These are phyloP conservation scores for Astropecten irregularis DNA, from an alignment of 53 echinoderm and acorn worm genomes.

Conservation along the genomic window DNA sequence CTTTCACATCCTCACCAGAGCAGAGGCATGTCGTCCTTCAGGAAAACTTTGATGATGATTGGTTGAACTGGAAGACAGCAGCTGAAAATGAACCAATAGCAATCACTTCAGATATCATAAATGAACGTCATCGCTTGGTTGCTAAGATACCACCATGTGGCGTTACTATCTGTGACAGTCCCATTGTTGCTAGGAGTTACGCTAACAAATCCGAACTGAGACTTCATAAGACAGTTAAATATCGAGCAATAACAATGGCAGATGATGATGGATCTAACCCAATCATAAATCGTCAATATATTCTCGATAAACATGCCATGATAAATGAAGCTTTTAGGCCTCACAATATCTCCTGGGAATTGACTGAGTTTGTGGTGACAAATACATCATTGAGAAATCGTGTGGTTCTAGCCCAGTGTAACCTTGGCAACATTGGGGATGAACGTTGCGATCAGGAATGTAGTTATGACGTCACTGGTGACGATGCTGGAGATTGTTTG, in stretches of 20 bases:
- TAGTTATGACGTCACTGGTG: conserved; percentile 63
- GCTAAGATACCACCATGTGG: conserved; percentile 79
- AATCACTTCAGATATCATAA: conserved; percentile 57
- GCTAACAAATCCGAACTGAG: conserved; percentile 52
- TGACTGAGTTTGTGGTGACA: conserved; percentile 48
- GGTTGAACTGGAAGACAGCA: conserved; percentile 64
- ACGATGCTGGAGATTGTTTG: conserved; percentile 68
- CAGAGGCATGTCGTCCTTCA: conserved; percentile 37
- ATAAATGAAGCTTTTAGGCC: conserved; percentile 69
- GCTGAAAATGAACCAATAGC: conserved; percentile 46
- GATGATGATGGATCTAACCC: conserved; percentile 85
- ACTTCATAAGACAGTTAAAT: conserved; percentile 55
- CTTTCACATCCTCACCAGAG: neutral
- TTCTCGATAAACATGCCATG: conserved; percentile 66
- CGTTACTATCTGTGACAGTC: conserved; percentile 85
- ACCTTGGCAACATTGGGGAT: conserved; percentile 62
- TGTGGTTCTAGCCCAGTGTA: conserved; percentile 68
- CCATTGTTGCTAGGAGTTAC: conserved; percentile 71
- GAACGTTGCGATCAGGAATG: conserved; percentile 69
- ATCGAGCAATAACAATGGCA: conserved; percentile 74
- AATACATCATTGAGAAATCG: conserved; percentile 69
- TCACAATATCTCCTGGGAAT: conserved; percentile 80
- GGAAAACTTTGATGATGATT: conserved; percentile 66
- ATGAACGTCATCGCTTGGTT: conserved; percentile 41
- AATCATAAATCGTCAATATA: conserved; percentile 51